Percentiles rank a stretch among this genome's conserved stretches.
phyloP scores from a whole-genome alignment of 1,140 invertebrate species.

The Protaetia brevitarsis region DNA sequence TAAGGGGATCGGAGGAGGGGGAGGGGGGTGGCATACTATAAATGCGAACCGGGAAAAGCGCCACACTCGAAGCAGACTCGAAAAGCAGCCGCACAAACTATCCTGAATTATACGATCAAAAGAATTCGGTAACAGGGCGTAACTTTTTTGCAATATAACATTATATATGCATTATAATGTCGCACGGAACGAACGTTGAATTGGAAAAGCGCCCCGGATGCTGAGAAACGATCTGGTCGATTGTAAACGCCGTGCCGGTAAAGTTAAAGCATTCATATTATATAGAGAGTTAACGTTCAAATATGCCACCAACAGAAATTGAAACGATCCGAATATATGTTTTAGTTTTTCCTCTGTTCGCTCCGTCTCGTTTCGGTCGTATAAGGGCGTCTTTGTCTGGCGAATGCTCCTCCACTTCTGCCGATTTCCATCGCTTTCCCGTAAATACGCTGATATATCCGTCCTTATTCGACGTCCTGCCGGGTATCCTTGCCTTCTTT shows the following conservation, averaged over 20 bases:
- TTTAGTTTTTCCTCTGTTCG: conserved; percentile 41
- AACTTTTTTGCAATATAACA: conserved; percentile 48
- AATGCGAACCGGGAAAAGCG: not conserved
- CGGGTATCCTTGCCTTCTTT: too few relatives aligned
- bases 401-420: not conserved
- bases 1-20: too few relatives aligned
- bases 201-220: conserved; percentile 28
- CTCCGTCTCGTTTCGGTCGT: not conserved
- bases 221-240: conserved; percentile 39
- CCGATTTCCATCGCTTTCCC: not conserved
- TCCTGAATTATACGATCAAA: conserved; percentile 19
- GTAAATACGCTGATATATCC: too few relatives aligned
- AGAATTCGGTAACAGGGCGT: conserved; percentile 26
- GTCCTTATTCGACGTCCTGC: too few relatives aligned
- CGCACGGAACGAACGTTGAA: conserved; percentile 33
- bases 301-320: conserved; percentile 49
- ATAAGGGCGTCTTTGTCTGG: not conserved
- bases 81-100: not conserved
- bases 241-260: conserved; percentile 37
- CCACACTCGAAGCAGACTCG: not conserved
- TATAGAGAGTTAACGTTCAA: conserved; percentile 49
- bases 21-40: too few relatives aligned
- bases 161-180: conserved; percentile 50
- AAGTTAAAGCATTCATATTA: conserved; percentile 50
- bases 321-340: conserved; percentile 48